These are phyloP conservation scores for Drosophila pandora DNA, from an alignment of 1,140 invertebrate genomes.

Conservation along the genomic window DNA sequence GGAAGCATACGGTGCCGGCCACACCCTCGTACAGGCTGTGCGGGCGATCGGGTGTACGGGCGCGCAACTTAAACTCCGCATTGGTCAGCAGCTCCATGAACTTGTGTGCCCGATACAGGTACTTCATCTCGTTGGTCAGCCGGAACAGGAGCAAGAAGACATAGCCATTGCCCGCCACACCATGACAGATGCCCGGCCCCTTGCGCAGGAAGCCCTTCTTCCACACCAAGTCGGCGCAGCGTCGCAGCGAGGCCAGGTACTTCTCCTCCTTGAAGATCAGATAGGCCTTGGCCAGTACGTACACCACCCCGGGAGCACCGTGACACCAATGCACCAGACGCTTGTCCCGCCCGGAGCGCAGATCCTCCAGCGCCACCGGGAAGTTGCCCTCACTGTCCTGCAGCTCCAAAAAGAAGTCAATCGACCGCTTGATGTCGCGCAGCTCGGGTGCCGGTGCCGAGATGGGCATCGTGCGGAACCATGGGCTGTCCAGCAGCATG, in stretches of 20 bases:
- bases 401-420: constrained; percentile 86
- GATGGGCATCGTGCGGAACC: constrained; percentile 78
- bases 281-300: constrained; percentile 93
- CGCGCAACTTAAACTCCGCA: constrained; percentile 87
- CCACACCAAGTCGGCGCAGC: constrained; percentile 91
- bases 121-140: constrained; percentile 89
- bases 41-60: constrained; percentile 91
- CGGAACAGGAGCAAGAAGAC: constrained; percentile 92
- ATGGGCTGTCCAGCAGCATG: constrained; percentile 84
- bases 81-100: constrained; percentile 91
- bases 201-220: constrained; percentile 91
- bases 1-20: constrained; percentile 93
- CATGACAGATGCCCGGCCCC: constrained; percentile 94
- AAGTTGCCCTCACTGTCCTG: constrained; percentile 91
- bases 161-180: constrained; percentile 93
- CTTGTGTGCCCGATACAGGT: constrained; percentile 89
- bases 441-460: constrained; percentile 86
- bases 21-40: constrained; percentile 94
- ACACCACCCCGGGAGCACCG: constrained; percentile 92
- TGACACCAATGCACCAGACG: constrained; percentile 95
- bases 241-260: constrained; percentile 89
- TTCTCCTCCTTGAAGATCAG: constrained; percentile 89
- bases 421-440: constrained; percentile 84
- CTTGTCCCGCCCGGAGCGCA: constrained; percentile 84
- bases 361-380: constrained; percentile 90